Conservation (phyloP, 2,888 invertebrate species). For the Esperia sulphurella region DNA sequence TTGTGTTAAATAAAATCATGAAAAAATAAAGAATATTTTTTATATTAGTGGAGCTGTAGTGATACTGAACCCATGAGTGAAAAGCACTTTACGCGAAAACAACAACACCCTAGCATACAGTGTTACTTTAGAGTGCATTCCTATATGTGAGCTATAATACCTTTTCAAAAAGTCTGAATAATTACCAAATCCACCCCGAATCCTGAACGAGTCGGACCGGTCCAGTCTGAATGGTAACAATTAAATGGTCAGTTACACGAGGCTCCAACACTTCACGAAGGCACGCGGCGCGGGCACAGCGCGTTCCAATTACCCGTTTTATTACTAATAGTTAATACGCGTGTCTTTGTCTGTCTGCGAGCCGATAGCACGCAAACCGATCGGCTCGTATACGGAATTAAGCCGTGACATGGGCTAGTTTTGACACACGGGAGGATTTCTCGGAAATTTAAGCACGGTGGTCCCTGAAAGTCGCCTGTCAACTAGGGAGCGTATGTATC, state of each 20-base stretch:
- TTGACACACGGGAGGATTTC: constrained; percentile 30
- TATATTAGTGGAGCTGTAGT: too few species aligned
- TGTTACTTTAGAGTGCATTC: too few species aligned
- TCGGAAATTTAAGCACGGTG: too few species aligned
- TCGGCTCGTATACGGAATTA: constrained; percentile 46
- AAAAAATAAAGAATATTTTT: too few species aligned
- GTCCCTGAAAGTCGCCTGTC: too few species aligned
- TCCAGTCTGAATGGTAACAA: constrained; percentile 29
- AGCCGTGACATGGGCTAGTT: constrained; percentile 40
- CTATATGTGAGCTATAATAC: background rate
- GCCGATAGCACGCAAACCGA: constrained; percentile 60
- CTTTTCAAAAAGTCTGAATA: constrained; percentile 11
- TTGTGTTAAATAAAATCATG: too few species aligned
- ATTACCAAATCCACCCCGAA: background rate
- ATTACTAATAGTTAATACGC: constrained; percentile 69
- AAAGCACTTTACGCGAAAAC: too few species aligned
- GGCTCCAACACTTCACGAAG: constrained; percentile 26
- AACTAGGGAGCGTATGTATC: too few species aligned
- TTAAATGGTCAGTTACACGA: constrained; percentile 47
- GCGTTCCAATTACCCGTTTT: constrained; percentile 67
- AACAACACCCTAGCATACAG: too few species aligned
- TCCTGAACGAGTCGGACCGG: constrained; percentile 18
- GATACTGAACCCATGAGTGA: too few species aligned
- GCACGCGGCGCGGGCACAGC: constrained; percentile 38
- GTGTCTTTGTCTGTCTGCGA: constrained; percentile 55